phyloP scores from a whole-genome alignment of 2,888 invertebrate species.

The Petrolisthes manimaculis region DNA sequence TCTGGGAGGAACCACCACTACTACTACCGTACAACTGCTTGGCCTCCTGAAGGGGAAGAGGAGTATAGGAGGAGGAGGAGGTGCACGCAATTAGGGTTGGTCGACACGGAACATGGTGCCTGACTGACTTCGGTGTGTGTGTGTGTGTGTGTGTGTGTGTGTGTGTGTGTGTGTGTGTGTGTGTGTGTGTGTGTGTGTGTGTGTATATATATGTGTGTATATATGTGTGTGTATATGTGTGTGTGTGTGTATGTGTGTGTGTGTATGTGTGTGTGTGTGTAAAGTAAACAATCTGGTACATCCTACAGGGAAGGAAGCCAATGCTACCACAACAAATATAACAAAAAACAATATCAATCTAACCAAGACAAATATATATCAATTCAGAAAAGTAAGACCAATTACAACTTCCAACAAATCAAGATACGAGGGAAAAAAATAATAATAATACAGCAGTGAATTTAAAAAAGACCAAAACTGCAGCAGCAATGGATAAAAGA shows the following conservation, averaged over 20 bases:
- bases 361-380: no score
- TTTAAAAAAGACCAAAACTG: no score
- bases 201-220: neutral
- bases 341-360: no score
- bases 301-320: no score
- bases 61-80: neutral
- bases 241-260: neutral
- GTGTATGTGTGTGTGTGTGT: constrained; percentile 25
- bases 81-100: neutral
- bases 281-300: neutral
- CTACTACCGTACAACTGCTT: neutral
- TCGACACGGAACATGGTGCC: neutral
- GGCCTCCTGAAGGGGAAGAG: neutral
- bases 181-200: constrained; percentile 1
- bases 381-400: no score
- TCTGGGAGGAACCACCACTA: neutral
- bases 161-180: constrained; percentile 1
- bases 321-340: no score
- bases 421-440: no score
- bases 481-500: no score
- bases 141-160: neutral
- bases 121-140: neutral
- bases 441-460: no score
- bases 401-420: no score
- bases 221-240: neutral